Percentiles rank a stretch among this genome's conserved stretches.
Conservation (phyloP, 2,113 vertebrate genomes). For the Corvus moneduloides region DNA sequence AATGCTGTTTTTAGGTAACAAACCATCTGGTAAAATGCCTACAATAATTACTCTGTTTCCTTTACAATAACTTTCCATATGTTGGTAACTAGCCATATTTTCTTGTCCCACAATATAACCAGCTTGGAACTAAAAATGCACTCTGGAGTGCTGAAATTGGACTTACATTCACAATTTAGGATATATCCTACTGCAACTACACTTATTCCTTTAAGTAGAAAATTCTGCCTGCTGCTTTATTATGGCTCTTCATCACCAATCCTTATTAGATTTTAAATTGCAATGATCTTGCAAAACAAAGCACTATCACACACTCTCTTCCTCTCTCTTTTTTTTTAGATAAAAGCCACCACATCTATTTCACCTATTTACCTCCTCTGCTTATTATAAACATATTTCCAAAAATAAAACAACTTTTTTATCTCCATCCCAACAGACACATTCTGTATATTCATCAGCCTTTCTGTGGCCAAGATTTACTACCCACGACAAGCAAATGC, state of each 20-base stretch:
- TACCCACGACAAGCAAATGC: neutral
- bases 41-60: slow-evolving; percentile 33
- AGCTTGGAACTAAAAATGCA: neutral
- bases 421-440: neutral
- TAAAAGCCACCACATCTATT: neutral
- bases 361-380: neutral
- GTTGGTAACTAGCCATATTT: neutral
- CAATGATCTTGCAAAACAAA: neutral
- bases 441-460: neutral
- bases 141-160: neutral
- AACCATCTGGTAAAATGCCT: slow-evolving; percentile 42
- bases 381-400: neutral
- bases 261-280: neutral
- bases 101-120: neutral
- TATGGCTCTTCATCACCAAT: neutral
- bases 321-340: neutral
- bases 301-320: neutral
- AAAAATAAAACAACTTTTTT: neutral
- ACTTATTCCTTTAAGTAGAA: neutral
- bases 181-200: neutral
- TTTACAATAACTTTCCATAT: slow-evolving; percentile 29
- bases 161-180: neutral
- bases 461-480: neutral
- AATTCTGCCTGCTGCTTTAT: neutral
- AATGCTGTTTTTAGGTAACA: neutral